Evolutionary conservation across 2,797 vertebrate genomes (phyloP).

Genomic region (Acanthiza pusilla): DNA sequence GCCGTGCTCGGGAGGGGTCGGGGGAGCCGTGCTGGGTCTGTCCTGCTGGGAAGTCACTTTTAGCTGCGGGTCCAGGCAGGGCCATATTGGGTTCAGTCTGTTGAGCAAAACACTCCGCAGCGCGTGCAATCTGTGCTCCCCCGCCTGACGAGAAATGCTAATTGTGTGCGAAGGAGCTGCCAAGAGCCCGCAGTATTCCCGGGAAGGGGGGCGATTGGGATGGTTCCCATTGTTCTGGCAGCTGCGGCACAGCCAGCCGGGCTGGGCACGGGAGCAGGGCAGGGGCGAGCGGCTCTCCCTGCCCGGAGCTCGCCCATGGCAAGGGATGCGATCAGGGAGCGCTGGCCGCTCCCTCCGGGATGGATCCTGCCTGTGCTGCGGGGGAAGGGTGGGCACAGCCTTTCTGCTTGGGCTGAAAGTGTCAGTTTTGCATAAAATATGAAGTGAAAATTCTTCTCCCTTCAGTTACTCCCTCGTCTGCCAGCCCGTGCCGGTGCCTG

Average conservation of each 20-base stretch:
- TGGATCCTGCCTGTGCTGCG: not conserved
- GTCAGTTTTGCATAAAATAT: not conserved
- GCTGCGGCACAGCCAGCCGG: not conserved
- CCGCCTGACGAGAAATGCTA: slow-evolving; percentile 47
- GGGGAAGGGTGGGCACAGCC: not conserved
- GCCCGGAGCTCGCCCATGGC: not conserved
- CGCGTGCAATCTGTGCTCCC: slow-evolving; percentile 44
- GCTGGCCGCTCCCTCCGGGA: rapidly evolving
- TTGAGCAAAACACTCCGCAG: slow-evolving; percentile 40
- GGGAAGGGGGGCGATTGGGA: not conserved
- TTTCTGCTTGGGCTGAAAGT: not conserved
- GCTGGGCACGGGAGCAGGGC: not conserved
- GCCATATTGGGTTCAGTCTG: slow-evolving; percentile 58
- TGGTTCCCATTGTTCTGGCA: slow-evolving; percentile 37
- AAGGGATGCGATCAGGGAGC: not conserved
- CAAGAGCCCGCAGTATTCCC: slow-evolving; percentile 25
- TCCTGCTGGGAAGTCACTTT: not conserved
- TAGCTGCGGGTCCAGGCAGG: slow-evolving; percentile 16
- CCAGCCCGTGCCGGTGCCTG: not conserved
- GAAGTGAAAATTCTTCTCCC: not conserved
- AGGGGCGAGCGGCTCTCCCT: not conserved
- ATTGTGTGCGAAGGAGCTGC: slow-evolving; percentile 54
- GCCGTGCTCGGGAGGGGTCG: not conserved
- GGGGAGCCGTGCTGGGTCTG: not conserved
- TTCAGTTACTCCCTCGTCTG: not conserved